phyloP scores from a whole-genome alignment of 2,888 invertebrate species.

The Diaprepes abbreviatus region DNA sequence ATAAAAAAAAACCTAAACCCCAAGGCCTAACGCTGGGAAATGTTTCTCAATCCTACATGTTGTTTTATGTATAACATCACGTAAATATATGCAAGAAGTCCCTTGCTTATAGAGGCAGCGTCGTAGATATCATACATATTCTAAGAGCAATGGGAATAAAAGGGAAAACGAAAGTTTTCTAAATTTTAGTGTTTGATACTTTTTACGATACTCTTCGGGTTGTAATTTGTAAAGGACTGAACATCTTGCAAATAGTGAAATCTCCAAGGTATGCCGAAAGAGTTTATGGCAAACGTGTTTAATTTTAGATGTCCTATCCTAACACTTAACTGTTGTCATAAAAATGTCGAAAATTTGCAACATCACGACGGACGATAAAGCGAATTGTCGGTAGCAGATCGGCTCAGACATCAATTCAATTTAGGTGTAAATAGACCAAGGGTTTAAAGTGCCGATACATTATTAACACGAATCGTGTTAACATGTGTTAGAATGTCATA shows the following conservation, averaged over 20 bases:
- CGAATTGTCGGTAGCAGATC: too few species aligned
- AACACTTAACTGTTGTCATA: too few species aligned
- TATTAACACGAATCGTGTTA: too few species aligned
- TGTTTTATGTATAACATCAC: slow-evolving; percentile 40
- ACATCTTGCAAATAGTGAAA: neutral
- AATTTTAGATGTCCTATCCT: neutral
- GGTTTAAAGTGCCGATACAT: too few species aligned
- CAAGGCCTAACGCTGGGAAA: neutral
- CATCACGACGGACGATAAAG: too few species aligned
- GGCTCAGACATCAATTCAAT: too few species aligned
- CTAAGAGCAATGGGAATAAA: slow-evolving; percentile 39
- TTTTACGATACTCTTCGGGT: slow-evolving; percentile 4
- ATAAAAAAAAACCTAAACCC: neutral
- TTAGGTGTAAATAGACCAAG: too few species aligned
- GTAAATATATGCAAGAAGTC: slow-evolving; percentile 31
- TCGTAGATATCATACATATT: slow-evolving; percentile 43
- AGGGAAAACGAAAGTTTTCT: slow-evolving; percentile 18
- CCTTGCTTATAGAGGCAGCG: slow-evolving; percentile 28
- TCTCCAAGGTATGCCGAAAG: neutral
- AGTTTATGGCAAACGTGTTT: neutral
- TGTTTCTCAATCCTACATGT: slow-evolving; percentile 31
- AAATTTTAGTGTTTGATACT: slow-evolving; percentile 26
- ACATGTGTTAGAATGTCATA: too few species aligned
- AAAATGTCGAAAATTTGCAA: too few species aligned
- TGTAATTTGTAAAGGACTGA: slow-evolving; percentile 1